Conservation (phyloP, 2,113 vertebrate genomes). For the Gorsachius goisagi region DNA sequence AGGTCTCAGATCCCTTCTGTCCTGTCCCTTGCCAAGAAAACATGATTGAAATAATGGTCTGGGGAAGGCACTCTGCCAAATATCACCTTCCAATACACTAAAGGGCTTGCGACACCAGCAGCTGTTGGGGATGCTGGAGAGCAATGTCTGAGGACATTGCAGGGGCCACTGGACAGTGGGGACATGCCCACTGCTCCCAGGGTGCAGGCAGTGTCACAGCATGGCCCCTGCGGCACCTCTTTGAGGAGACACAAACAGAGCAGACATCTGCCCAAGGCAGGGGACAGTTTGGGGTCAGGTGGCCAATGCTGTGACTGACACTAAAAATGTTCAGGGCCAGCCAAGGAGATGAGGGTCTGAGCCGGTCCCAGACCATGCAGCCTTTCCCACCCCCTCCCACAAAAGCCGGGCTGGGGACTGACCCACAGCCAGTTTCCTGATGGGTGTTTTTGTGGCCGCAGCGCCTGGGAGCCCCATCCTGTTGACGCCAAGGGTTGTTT, state of each 20-base stretch:
- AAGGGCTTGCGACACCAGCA: neutral
- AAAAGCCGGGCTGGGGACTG: neutral
- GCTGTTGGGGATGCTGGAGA: neutral
- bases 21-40: neutral
- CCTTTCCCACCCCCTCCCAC: neutral
- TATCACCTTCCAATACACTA: neutral
- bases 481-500: neutral
- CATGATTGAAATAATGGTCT: neutral
- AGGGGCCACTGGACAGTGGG: neutral
- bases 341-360: neutral
- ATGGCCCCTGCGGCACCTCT: neutral
- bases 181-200: neutral
- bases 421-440: neutral
- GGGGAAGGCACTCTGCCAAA: neutral
- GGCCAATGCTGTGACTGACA: rapidly evolving
- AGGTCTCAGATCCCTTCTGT: neutral
- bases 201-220: neutral
- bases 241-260: neutral
- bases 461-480: neutral
- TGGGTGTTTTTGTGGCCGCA: neutral
- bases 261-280: neutral
- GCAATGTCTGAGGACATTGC: neutral
- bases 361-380: neutral
- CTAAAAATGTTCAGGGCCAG: neutral
- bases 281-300: neutral